phyloP scores from a whole-genome alignment of 2,797 vertebrate species.

The Oryzias dopingdopingensis region DNA sequence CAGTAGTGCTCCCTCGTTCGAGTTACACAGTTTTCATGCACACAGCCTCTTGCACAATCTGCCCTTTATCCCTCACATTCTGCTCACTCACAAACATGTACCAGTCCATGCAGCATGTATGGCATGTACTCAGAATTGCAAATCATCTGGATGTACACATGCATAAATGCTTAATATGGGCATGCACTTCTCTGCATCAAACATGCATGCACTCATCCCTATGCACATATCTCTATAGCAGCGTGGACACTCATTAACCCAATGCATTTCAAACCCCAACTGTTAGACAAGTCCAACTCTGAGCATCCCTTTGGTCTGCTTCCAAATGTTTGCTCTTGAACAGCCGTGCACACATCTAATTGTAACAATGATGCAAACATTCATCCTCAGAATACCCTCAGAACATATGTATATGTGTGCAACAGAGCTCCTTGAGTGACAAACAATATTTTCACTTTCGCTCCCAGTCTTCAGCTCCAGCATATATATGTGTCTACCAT shows the following conservation, averaged over 20 bases:
- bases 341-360: not conserved
- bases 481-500: slow-evolving; percentile 26
- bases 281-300: not conserved
- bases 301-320: not conserved
- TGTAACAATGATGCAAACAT: not conserved
- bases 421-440: slow-evolving; percentile 25
- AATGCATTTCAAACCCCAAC: not conserved
- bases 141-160: slow-evolving; percentile 22
- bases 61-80: slow-evolving; percentile 36
- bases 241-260: not conserved
- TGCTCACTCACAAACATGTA: slow-evolving; percentile 10
- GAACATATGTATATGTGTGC: not conserved
- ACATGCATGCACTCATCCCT: slow-evolving; percentile 1
- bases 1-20: slow-evolving; percentile 34
- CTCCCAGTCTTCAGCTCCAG: slow-evolving; percentile 12
- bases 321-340: not conserved
- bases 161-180: slow-evolving; percentile 54
- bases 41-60: slow-evolving; percentile 41
- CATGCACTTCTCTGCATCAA: slow-evolving; percentile 13
- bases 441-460: slow-evolving; percentile 29
- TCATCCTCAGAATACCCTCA: slow-evolving; percentile 9
- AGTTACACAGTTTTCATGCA: slow-evolving; percentile 38
- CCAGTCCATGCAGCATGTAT: slow-evolving; percentile 7
- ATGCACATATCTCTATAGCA: not conserved
- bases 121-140: slow-evolving; percentile 32